Conservation (phyloP, 2,888 invertebrate genomes). For the Drosophila rubida region DNA sequence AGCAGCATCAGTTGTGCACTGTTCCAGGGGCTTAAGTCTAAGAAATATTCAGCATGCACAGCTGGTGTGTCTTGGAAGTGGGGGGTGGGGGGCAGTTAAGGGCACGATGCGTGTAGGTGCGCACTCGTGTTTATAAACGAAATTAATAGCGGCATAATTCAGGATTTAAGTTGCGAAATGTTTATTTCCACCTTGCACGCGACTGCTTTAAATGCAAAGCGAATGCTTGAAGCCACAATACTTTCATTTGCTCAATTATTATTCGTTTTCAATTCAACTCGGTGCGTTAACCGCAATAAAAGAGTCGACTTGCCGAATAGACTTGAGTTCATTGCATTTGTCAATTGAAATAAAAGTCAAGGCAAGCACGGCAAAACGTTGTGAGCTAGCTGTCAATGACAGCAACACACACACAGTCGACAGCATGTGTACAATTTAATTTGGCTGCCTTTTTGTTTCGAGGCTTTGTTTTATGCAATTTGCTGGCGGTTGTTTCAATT, state of each 20-base stretch:
- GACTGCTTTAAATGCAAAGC: conserved; percentile 11
- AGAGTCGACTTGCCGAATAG: conserved; percentile 23
- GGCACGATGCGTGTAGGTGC: conserved; percentile 27
- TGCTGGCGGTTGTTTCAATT: conserved; percentile 77
- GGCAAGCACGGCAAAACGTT: conserved; percentile 17
- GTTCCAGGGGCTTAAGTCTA: conserved; percentile 68
- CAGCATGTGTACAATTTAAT: conserved; percentile 67
- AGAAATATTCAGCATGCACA: conserved; percentile 67
- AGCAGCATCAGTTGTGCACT: conserved; percentile 66
- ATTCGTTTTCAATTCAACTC: conserved; percentile 2
- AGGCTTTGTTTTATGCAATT: conserved; percentile 72
- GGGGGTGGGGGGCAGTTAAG: neutral
- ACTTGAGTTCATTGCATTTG: conserved; percentile 55
- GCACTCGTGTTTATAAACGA: conserved; percentile 26
- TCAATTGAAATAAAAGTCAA: conserved; percentile 69
- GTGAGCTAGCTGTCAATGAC: conserved; percentile 67
- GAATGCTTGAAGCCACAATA: too few relatives aligned
- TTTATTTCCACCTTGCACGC: conserved; percentile 7
- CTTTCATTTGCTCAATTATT: too few relatives aligned
- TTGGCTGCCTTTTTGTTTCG: conserved; percentile 70
- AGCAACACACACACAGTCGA: conserved; percentile 34
- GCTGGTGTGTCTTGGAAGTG: conserved; percentile 45
- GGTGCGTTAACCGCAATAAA: conserved; percentile 31
- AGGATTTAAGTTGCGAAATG: conserved; percentile 18
- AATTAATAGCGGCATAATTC: conserved; percentile 32